These are phyloP conservation scores for Orthonevra nobilis DNA, from an alignment of 2,888 invertebrate genomes.

Conservation along the genomic window DNA sequence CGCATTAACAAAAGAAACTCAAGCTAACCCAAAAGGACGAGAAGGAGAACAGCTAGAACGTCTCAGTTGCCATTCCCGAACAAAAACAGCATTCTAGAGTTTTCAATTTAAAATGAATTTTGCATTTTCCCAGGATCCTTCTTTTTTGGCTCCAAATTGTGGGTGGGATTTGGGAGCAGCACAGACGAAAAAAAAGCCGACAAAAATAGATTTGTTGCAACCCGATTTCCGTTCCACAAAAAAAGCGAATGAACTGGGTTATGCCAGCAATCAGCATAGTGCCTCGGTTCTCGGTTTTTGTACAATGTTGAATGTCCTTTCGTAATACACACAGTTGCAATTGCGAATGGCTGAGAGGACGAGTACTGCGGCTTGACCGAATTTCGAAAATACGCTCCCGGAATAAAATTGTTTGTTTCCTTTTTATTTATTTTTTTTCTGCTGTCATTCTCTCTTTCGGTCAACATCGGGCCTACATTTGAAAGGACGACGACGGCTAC, in stretches of 20 bases:
- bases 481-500: conserved; percentile 23
- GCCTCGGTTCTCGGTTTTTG: conserved; percentile 28
- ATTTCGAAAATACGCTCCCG: conserved; percentile 34
- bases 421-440: too few relatives aligned
- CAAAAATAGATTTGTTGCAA: conserved; percentile 67
- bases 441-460: conserved; percentile 7
- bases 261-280: conserved; percentile 60
- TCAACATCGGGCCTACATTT: conserved; percentile 46
- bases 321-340: too few relatives aligned
- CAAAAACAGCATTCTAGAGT: background rate
- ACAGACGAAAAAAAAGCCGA: conserved; percentile 30
- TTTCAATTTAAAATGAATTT: conserved; percentile 41
- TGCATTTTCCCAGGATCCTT: conserved; percentile 17
- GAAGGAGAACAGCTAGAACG: conserved; percentile 30
- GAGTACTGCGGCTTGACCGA: conserved; percentile 60
- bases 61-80: conserved; percentile 1
- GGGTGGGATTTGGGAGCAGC: conserved; percentile 15
- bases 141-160: background rate
- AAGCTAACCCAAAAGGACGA: conserved; percentile 4
- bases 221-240: conserved; percentile 55
- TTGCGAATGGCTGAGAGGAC: background rate
- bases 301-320: conserved; percentile 35
- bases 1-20: conserved; percentile 47
- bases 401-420: conserved; percentile 1
- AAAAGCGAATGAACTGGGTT: conserved; percentile 40